A percentile compares a stretch with the other conserved stretches of the same genome.
Evolutionary conservation across 1,140 invertebrate species (phyloP).

Genomic region (Meloidogyne hapla): DNA sequence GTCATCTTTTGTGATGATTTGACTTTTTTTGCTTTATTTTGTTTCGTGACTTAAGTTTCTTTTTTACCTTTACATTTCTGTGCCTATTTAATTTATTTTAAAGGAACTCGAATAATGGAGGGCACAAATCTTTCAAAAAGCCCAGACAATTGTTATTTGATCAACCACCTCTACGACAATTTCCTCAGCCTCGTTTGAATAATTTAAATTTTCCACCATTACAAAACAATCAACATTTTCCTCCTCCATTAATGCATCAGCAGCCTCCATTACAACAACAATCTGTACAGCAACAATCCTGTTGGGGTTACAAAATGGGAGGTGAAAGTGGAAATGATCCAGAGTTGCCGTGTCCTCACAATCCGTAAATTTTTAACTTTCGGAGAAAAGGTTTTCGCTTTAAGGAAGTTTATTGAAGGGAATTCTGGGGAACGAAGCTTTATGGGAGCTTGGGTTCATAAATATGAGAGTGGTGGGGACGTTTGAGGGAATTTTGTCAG

Average conservation of each 20-base stretch:
- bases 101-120: neutral
- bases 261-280: neutral
- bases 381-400: neutral
- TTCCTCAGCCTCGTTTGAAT: neutral
- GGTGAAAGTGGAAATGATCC: conserved; percentile 44
- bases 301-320: conserved; percentile 44
- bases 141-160: neutral
- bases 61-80: too few species aligned
- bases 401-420: too few species aligned
- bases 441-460: too few species aligned
- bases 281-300: conserved; percentile 13
- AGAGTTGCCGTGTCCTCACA: conserved; percentile 56
- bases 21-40: too few species aligned
- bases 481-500: too few species aligned
- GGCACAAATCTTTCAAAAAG: conserved; percentile 33
- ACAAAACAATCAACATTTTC: neutral
- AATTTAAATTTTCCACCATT: neutral
- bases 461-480: too few species aligned
- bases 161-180: neutral
- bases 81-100: too few species aligned
- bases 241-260: neutral
- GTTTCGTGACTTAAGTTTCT: too few species aligned
- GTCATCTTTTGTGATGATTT: neutral
- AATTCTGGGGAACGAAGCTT: too few species aligned
- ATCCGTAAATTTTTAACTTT: conserved; percentile 48